Evolutionary conservation across 2,797 vertebrate species (phyloP), one percentile per base, ranked within the genome.

Genomic region (Hippoglossus hippoglossus): DNA sequence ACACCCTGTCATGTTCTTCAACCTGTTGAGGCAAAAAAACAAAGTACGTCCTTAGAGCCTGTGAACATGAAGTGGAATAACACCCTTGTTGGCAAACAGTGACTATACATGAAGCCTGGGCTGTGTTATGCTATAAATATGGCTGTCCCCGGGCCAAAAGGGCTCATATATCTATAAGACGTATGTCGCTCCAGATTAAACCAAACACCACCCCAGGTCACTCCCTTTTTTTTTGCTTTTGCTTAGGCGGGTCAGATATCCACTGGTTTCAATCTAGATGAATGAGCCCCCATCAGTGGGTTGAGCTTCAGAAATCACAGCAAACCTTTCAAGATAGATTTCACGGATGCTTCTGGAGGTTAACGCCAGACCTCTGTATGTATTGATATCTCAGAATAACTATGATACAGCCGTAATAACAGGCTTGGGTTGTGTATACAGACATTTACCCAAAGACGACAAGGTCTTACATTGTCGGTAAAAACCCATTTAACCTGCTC

Each of bases 91-190:
- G 47, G 52, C 46, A 54, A 36, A 28, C 21, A 44, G 53, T 61
- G 44, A 58, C 41, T 50, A 6, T 64, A 21, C 36, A 39, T 60
- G 56, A 58, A 46, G 44, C 59, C 21, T 13, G 24, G 8, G 16
- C 5, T 44, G 41, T 67, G 24, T 57, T 46, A 24, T 39, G 50
- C 53, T 71, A 71, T 73, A 71, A 71, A 82, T 80, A 64, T 54
- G n/a, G 24, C 53, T 31, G 57, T 39, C 63, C 56, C 66, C 55
- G 7, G 77, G 68, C 31, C 11, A 63, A 63, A 15, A 68, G 31
- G 31, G 3, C 18, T 67, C 7, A 18, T 12, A 26, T 28, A n/a
- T 51, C 39, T 6, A 49, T 70, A 49, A 46, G 71, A 24, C 21
- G 54, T 22, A 22, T 21, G 71, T 78, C 72, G 1, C 24, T 67